These are phyloP conservation scores for Tenualosa thibaudeaui DNA, from an alignment of 2,797 vertebrate species.

Conservation along the genomic window DNA sequence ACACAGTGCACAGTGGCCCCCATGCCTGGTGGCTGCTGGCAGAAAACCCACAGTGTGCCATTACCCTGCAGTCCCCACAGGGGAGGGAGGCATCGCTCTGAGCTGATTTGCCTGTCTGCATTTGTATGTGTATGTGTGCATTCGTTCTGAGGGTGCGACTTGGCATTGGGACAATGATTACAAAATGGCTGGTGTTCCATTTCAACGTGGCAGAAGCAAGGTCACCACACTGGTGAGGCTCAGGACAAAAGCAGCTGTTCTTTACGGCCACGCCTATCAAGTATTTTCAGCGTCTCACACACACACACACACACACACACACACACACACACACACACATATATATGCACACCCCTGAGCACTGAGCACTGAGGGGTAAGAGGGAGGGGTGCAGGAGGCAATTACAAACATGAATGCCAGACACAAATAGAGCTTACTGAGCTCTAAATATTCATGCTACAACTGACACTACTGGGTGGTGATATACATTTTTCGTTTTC, in stretches of 20 bases:
- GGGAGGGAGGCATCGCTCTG: slow-evolving; percentile 54
- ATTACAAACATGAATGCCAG: neutral
- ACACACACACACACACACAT: neutral
- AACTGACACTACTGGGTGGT: slow-evolving; percentile 6
- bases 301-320: neutral
- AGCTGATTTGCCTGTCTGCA: slow-evolving; percentile 40
- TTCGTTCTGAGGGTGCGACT: slow-evolving; percentile 68
- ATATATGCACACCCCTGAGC: neutral
- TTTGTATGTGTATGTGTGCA: slow-evolving; percentile 24
- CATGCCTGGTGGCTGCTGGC: slow-evolving; percentile 42
- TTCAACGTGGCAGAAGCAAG: slow-evolving; percentile 76
- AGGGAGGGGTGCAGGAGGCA: neutral
- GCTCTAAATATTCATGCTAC: neutral
- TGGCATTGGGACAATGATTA: slow-evolving; percentile 72
- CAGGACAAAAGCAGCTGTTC: slow-evolving; percentile 78
- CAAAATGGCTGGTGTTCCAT: slow-evolving; percentile 74
- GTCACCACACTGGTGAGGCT: slow-evolving; percentile 67
- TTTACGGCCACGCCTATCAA: slow-evolving; percentile 75
- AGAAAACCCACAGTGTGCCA: slow-evolving; percentile 49
- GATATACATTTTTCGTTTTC: neutral
- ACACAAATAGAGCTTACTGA: neutral
- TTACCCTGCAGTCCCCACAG: slow-evolving; percentile 62
- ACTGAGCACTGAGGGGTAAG: neutral
- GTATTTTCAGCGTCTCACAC: slow-evolving; percentile 68
- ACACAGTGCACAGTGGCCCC: slow-evolving; percentile 24